A percentile compares a stretch with the other conserved stretches of the same genome.
Conservation (phyloP, 2,113 vertebrate species). For the Sebastes fasciatus region DNA sequence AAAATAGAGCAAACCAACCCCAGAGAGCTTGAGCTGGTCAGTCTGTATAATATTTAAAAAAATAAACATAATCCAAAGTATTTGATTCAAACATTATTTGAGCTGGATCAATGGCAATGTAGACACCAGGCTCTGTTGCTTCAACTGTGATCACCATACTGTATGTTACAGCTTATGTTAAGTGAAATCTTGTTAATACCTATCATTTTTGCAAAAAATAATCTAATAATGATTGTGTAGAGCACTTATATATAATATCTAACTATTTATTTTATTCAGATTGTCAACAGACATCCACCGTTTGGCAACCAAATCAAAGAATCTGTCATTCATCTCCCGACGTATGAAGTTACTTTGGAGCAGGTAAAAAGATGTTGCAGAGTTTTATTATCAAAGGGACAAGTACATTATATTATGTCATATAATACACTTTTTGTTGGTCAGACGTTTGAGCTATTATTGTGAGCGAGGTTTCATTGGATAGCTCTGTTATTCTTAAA, state of each 20-base stretch:
- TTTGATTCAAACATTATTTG: background rate
- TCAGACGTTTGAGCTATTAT: background rate
- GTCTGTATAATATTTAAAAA: conserved; percentile 25
- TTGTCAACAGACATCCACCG: conserved; percentile 96
- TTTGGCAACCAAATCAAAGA: conserved; percentile 99
- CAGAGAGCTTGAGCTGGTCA: conserved; percentile 95
- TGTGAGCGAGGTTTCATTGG: too few relatives aligned
- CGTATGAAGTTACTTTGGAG: conserved; percentile 90
- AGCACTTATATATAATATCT: background rate
- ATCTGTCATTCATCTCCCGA: conserved; percentile 90
- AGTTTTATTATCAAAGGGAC: conserved; percentile 29
- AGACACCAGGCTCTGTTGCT: background rate
- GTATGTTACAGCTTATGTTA: background rate
- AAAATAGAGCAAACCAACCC: conserved; percentile 94
- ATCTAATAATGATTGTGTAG: background rate
- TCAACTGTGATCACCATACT: background rate
- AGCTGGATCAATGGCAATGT: background rate
- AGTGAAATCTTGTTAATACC: background rate
- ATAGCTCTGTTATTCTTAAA: background rate
- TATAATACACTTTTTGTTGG: background rate
- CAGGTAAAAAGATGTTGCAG: conserved; percentile 81
- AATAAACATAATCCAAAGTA: background rate
- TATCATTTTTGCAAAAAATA: background rate
- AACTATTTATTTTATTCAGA: conserved; percentile 82
- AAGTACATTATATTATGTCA: background rate